Evolutionary conservation across 2,113 vertebrate genomes (phyloP).

Genomic region (Calidris pugnax): DNA sequence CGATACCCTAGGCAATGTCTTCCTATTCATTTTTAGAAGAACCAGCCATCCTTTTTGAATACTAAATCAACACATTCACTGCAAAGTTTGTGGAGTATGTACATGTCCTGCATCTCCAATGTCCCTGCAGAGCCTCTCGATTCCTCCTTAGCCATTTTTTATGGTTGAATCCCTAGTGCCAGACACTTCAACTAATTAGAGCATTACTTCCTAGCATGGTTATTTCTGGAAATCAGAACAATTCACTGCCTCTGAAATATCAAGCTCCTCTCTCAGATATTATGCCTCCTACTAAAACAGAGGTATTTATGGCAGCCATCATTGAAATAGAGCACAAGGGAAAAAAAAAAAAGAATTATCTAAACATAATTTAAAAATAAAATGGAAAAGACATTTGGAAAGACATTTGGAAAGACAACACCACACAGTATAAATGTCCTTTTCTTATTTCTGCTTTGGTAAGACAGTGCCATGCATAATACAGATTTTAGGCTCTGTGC

Average conservation of each 20-base stretch:
- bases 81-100: neutral
- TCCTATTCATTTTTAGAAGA: neutral
- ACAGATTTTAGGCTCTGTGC: neutral
- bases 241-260: neutral
- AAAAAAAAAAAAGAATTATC: neutral
- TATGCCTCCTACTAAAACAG: neutral
- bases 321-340: neutral
- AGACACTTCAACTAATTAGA: neutral
- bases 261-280: neutral
- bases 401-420: neutral
- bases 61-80: neutral
- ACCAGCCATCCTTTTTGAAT: neutral
- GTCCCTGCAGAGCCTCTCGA: neutral
- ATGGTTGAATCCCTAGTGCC: neutral
- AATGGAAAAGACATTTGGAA: no score
- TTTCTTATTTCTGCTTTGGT: neutral
- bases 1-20: neutral
- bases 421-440: neutral
- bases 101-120: neutral
- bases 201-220: neutral
- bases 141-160: neutral
- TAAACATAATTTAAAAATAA: neutral
- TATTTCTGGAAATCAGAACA: constrained; percentile 22
- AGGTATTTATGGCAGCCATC: neutral
- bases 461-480: neutral